A percentile compares a stretch with the other conserved stretches of the same genome.
Conservation (phyloP, 2,113 vertebrate species). For the Microtus pennsylvanicus region DNA sequence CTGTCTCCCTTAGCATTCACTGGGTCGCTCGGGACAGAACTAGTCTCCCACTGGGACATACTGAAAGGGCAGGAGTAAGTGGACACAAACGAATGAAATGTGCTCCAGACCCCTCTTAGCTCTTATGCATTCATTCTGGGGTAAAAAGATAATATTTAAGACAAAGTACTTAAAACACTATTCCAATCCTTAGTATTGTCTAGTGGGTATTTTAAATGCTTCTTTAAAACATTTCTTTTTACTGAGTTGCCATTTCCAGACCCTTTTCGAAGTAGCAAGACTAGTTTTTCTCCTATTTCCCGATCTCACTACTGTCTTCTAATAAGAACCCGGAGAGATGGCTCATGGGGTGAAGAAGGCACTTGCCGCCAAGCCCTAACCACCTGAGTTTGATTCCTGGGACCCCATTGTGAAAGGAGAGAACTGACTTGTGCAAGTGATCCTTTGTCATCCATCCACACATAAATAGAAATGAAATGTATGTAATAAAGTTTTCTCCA, state of each 20-base stretch:
- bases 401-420: neutral
- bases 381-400: neutral
- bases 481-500: neutral
- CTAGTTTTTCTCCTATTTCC: neutral
- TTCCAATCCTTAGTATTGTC: slow-evolving; percentile 5
- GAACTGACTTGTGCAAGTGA: neutral
- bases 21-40: neutral
- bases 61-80: slow-evolving; percentile 23
- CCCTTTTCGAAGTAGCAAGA: neutral
- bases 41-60: neutral
- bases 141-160: slow-evolving; percentile 11
- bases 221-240: neutral
- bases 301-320: neutral
- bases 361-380: neutral
- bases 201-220: neutral
- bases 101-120: neutral
- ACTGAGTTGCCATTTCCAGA: neutral
- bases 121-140: neutral
- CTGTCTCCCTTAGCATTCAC: neutral
- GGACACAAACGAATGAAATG: neutral
- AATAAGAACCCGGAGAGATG: neutral
- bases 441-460: neutral
- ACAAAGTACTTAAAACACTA: neutral
- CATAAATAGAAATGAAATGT: neutral
- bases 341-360: neutral